A percentile compares a stretch with the other conserved stretches of the same genome.
Evolutionary conservation across 2,888 invertebrate genomes (phyloP).

Genomic region (Drosophila mulleri): DNA sequence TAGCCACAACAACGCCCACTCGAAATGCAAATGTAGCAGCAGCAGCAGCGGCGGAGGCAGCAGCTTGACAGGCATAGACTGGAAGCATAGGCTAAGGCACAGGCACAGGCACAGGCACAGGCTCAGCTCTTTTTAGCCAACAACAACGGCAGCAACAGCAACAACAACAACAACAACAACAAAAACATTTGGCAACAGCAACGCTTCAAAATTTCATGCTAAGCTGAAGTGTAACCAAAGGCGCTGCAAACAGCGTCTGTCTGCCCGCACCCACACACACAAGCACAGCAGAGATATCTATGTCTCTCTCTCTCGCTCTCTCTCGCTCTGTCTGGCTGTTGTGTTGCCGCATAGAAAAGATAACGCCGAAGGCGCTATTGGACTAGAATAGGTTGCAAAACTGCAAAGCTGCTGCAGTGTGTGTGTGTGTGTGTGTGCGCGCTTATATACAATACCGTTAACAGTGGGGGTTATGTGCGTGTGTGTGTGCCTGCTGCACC

Average conservation of each 20-base stretch:
- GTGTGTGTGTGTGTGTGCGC: constrained; percentile 23
- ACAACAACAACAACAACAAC: constrained; percentile 19
- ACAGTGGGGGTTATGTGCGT: constrained; percentile 41
- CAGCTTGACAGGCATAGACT: constrained; percentile 28
- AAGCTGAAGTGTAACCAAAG: constrained; percentile 81
- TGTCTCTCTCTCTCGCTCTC: background rate
- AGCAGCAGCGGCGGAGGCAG: background rate
- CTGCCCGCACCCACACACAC: constrained; percentile 9
- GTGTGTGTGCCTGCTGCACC: constrained; percentile 58
- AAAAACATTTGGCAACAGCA: constrained; percentile 60
- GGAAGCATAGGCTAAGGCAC: constrained; percentile 14
- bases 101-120: constrained; percentile 17
- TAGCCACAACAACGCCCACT: constrained; percentile 55
- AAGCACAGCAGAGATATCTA: background rate
- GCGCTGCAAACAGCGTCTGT: constrained; percentile 79
- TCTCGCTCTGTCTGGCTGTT: constrained; percentile 6
- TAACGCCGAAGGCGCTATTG: constrained; percentile 74
- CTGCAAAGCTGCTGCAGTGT: constrained; percentile 59
- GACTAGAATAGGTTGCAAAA: constrained; percentile 83
- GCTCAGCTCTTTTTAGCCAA: constrained; percentile 17
- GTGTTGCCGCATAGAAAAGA: constrained; percentile 82
- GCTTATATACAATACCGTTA: constrained; percentile 77
- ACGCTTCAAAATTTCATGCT: constrained; percentile 80
- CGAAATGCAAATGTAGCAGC: constrained; percentile 48
- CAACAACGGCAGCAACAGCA: constrained; percentile 26